Conservation (phyloP, 2,888 invertebrate species). For the Galeopsomyia nigrocyanea region DNA sequence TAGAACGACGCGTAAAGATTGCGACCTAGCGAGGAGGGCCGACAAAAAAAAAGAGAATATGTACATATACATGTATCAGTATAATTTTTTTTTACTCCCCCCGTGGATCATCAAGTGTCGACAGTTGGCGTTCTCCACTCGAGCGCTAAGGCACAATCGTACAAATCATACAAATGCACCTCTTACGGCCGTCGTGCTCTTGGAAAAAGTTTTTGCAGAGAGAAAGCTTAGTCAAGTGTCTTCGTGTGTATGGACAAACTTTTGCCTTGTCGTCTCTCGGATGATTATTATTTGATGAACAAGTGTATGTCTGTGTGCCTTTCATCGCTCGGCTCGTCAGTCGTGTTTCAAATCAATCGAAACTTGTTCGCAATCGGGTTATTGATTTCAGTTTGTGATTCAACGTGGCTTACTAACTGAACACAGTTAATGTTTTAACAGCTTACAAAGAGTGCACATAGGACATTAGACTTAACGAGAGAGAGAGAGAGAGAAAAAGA, state of each 20-base stretch:
- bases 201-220: conserved; percentile 48
- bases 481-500: not conserved
- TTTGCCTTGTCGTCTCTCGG: conserved; percentile 23
- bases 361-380: not conserved
- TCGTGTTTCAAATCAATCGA: conserved; percentile 43
- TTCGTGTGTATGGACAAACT: conserved; percentile 40
- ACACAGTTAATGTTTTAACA: too few species aligned
- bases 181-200: conserved; percentile 31
- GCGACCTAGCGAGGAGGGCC: conserved; percentile 20
- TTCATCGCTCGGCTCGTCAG: conserved; percentile 22
- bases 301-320: conserved; percentile 35
- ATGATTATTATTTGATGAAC: conserved; percentile 23
- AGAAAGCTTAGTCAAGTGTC: conserved; percentile 40
- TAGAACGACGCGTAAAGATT: conserved; percentile 41
- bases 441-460: not conserved
- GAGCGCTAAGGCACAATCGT: conserved; percentile 61
- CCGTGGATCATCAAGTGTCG: conserved; percentile 62
- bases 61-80: too few species aligned
- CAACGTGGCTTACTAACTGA: too few species aligned
- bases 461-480: not conserved
- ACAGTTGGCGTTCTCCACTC: conserved; percentile 68
- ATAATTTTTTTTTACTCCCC: conserved; percentile 37
- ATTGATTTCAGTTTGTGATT: conserved; percentile 1
- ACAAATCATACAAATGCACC: conserved; percentile 32
- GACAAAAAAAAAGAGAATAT: not conserved